Percentiles rank a stretch among this genome's conserved stretches.
Evolutionary conservation across 1,140 invertebrate species (phyloP).

Genomic region (Babylonia areolata): DNA sequence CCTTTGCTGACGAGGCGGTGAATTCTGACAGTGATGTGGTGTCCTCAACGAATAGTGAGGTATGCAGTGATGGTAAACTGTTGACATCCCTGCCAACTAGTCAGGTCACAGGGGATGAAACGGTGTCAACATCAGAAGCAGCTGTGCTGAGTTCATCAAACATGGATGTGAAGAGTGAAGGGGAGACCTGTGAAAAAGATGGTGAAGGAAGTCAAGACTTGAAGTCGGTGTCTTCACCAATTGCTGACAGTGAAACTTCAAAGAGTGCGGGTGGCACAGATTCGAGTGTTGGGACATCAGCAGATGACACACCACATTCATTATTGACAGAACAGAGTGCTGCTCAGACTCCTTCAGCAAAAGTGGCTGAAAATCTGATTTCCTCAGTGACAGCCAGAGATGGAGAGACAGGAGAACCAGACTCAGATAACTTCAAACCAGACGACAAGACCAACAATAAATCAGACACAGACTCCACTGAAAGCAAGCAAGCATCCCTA

Average conservation of each 20-base stretch:
- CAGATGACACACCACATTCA: background rate
- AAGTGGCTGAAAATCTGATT: background rate
- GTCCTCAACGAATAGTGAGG: slow-evolving; percentile 23
- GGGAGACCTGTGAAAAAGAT: slow-evolving; percentile 29
- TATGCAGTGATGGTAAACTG: background rate
- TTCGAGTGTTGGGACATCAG: background rate
- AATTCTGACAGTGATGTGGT: slow-evolving; percentile 66
- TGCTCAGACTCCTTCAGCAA: background rate
- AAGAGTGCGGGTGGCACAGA: background rate
- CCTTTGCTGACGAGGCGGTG: slow-evolving; percentile 65
- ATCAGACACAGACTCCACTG: background rate
- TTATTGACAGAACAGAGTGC: background rate
- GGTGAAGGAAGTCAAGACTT: background rate
- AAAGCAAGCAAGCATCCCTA: background rate
- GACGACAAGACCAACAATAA: background rate
- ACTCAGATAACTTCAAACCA: background rate
- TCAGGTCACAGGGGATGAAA: background rate
- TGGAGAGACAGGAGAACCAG: background rate
- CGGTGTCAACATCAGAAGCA: slow-evolving; percentile 4
- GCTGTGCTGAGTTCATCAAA: background rate
- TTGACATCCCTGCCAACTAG: background rate
- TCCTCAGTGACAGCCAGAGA: background rate
- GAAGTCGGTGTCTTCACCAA: background rate
- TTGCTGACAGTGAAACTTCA: background rate
- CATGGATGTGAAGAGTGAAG: background rate